phyloP scores from a whole-genome alignment of 92 coral and sea anemone genomes.

The Desmophyllum pertusum region DNA sequence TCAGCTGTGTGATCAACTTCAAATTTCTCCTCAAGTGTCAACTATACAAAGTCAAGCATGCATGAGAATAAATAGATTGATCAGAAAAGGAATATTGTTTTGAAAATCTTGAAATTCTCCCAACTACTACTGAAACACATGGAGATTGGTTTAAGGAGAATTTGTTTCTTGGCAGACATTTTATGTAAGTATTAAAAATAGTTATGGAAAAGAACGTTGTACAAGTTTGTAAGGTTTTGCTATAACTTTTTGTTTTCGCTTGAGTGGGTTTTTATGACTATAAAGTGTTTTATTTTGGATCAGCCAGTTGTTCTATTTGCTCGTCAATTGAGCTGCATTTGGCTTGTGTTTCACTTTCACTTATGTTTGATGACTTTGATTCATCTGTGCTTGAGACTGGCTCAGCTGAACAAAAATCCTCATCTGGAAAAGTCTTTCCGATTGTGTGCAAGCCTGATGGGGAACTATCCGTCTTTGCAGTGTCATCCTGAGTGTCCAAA shows the following conservation, averaged over 20 bases:
- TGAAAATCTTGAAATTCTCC: background rate
- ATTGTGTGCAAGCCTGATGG: background rate
- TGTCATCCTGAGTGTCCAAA: background rate
- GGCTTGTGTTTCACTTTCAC: background rate
- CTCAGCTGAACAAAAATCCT: background rate
- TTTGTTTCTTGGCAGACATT: background rate
- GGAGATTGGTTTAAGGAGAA: background rate
- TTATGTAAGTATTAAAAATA: background rate
- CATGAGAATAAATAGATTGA: background rate
- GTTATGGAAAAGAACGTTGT: no score
- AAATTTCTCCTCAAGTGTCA: no score
- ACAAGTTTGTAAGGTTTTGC: no score
- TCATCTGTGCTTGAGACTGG: background rate
- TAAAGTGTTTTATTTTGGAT: background rate
- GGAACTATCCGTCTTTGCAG: background rate
- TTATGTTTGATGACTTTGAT: background rate
- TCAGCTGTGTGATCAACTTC: no score
- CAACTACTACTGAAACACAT: background rate
- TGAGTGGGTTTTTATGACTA: background rate
- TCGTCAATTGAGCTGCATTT: background rate
- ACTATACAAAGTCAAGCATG: background rate
- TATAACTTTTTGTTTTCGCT: background rate
- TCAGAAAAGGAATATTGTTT: background rate
- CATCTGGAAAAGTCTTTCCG: constrained; percentile 9
- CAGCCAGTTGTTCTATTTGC: background rate